These are phyloP conservation scores for Scolopax mira DNA, from an alignment of 2,113 vertebrate species.

Conservation along the genomic window DNA sequence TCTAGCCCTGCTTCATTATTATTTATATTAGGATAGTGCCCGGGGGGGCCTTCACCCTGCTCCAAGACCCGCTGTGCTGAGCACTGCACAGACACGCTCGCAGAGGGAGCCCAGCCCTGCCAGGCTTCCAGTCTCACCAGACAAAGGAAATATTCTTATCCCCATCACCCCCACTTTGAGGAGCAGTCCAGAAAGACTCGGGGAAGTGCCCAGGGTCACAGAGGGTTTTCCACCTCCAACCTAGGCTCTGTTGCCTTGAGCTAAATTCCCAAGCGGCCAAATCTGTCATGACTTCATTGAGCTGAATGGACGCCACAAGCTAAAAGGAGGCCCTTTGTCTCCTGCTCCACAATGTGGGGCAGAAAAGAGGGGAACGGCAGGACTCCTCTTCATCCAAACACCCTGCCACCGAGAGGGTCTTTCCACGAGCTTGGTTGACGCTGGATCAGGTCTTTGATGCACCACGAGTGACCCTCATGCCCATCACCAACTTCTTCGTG, in stretches of 20 bases:
- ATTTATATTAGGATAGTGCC: not conserved
- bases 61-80: slow-evolving; percentile 10
- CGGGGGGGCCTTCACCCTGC: not conserved
- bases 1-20: not conserved
- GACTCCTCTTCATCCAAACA: not conserved
- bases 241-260: not conserved
- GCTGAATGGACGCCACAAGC: not conserved
- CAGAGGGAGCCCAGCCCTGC: slow-evolving; percentile 4
- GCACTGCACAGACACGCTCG: slow-evolving; percentile 33
- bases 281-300: not conserved
- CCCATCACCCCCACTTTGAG: not conserved
- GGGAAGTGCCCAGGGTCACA: not conserved
- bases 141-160: not conserved
- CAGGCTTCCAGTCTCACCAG: not conserved
- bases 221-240: not conserved
- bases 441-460: not conserved
- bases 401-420: too few relatives aligned
- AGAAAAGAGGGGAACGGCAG: not conserved
- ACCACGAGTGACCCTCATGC: not conserved
- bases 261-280: not conserved
- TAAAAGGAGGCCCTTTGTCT: not conserved
- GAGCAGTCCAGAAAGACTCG: not conserved
- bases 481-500: not conserved
- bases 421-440: not conserved
- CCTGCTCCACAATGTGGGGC: not conserved